Evolutionary conservation across 2,797 vertebrate species (phyloP), one percentile per base, ranked within the genome.

Genomic region (Anniella stebbinsi): DNA sequence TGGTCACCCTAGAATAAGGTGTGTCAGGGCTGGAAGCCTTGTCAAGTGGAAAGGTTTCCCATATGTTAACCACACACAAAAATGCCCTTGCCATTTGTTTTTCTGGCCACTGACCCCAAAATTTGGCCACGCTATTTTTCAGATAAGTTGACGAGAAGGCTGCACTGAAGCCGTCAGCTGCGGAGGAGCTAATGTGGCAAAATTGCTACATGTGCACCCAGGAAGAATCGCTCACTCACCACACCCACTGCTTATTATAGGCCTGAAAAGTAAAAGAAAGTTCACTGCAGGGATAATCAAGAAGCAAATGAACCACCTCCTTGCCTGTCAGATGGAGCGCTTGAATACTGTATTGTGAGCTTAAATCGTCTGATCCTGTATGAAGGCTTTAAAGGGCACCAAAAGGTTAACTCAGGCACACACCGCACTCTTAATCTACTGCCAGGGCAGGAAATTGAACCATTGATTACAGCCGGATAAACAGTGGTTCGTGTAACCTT

Each of bases 211-310:
- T 57, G 13, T 0, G 76, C 48, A 82, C 73, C 51, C 66, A 60
- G 41, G 66, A 86, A 84, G 88, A 94, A 51, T 2, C 10, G 57
- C 12, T n/a, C 36, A 82, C 80, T 51, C 69, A 48, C 30, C 38
- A 51, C 87, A 72, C 18, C 85, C 91, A 8, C 0, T 67, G 88
- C 66, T 82, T 80, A 48, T 48, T 28, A 85, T 25, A 36, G 86
- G 72, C 63, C 82, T 78, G 33, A 54, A 87, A 86, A 90, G 63
- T 73, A 78, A 51, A 76, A 89, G 82, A 92, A 92, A 76, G 89
- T 93, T 89, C 92, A 91, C 86, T 0, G 3, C 77, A 28, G 76
- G 92, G 89, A 92, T 95, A 95, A 91, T 88, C 80, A 95, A 92
- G 89, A 66, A 28, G 12, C 67, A 30, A 23, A 17, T 75, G 33